Percentiles rank a stretch among this genome's conserved stretches.
These are phyloP conservation scores for Chelonoidis abingdonii DNA, from an alignment of 2,113 vertebrate species.

Conservation along the genomic window DNA sequence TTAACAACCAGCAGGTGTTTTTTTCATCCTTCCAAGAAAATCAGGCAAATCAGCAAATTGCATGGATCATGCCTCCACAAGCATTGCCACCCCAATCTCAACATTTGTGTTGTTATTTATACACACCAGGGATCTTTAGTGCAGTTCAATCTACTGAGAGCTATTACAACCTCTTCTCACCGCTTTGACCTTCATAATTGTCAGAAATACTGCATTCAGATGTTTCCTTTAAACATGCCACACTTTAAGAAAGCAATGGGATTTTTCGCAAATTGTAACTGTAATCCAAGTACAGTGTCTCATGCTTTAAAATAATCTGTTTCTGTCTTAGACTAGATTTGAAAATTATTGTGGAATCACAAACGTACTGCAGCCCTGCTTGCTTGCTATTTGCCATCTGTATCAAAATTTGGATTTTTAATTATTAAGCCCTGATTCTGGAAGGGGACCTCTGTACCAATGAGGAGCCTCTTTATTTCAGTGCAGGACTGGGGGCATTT, in stretches of 20 bases:
- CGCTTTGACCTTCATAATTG: not conserved
- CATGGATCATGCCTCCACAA: not conserved
- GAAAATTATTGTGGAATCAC: not conserved
- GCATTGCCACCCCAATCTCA: not conserved
- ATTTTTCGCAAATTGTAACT: not conserved
- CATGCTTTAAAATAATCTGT: not conserved
- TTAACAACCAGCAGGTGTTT: conserved; percentile 44
- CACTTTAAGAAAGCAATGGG: not conserved
- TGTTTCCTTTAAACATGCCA: not conserved
- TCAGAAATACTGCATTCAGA: not conserved
- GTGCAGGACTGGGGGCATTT: too few relatives aligned
- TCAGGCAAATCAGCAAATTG: conserved; percentile 38
- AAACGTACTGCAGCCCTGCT: not conserved
- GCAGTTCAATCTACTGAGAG: not conserved
- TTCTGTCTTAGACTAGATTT: not conserved
- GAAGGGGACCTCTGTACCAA: not conserved
- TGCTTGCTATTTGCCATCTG: not conserved
- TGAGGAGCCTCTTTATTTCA: not conserved
- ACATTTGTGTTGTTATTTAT: not conserved
- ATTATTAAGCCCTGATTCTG: not conserved
- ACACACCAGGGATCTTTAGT: not conserved
- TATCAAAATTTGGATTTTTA: not conserved
- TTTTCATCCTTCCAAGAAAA: conserved; percentile 41
- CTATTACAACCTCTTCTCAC: not conserved
- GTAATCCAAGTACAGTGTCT: not conserved